These are phyloP conservation scores for Cololabis saira DNA, from an alignment of 2,113 vertebrate species.

Conservation along the genomic window DNA sequence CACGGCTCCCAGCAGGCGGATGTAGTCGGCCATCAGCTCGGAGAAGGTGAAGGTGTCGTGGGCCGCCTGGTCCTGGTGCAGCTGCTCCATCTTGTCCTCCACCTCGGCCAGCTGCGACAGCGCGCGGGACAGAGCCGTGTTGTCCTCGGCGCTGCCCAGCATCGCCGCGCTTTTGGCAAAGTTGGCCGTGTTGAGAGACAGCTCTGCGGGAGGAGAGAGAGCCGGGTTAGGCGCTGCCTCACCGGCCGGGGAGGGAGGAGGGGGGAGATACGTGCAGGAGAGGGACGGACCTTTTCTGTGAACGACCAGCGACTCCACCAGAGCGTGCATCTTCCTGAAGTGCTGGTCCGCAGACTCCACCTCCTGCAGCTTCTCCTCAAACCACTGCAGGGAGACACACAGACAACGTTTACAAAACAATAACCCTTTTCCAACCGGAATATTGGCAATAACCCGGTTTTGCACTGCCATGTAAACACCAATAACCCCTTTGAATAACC, in stretches of 20 bases:
- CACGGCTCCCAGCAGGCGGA: conserved; percentile 92
- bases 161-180: conserved; percentile 97
- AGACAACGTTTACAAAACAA: not conserved
- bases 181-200: conserved; percentile 90
- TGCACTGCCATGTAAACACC: no score
- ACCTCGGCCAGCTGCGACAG: conserved; percentile 97
- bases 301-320: conserved; percentile 90
- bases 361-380: conserved; percentile 98
- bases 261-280: not conserved
- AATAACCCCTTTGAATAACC: no score
- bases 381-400: conserved; percentile 86
- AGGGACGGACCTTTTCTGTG: conserved; percentile 90
- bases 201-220: conserved; percentile 58
- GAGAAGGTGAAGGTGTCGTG: conserved; percentile 92
- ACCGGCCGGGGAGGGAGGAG: no score
- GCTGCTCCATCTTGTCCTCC: conserved; percentile 95
- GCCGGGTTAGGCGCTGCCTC: not conserved
- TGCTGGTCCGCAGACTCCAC: conserved; percentile 95
- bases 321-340: conserved; percentile 89
- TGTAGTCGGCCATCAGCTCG: conserved; percentile 94
- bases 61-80: conserved; percentile 94
- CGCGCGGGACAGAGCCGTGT: conserved; percentile 93
- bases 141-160: conserved; percentile 97
- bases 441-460: no score
- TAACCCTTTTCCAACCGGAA: no score